These are phyloP conservation scores for Oegoconia quadripuncta DNA, from an alignment of 2,888 invertebrate species.

Conservation along the genomic window DNA sequence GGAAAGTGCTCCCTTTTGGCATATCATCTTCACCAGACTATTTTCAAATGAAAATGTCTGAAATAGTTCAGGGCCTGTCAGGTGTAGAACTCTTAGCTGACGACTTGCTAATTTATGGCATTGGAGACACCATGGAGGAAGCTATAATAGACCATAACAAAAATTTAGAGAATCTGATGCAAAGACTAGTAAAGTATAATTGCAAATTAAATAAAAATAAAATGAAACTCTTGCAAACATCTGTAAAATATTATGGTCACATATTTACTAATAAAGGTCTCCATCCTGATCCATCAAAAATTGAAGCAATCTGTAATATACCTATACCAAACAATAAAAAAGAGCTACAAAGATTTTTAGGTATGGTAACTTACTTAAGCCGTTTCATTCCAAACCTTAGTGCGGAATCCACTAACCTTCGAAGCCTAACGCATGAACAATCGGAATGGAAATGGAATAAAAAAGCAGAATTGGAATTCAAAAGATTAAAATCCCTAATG, in stretches of 20 bases:
- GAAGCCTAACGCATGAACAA: conserved; percentile 1
- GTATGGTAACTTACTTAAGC: conserved; percentile 4
- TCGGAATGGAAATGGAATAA: conserved; percentile 3
- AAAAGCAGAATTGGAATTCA: conserved; percentile 4
- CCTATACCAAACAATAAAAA: conserved; percentile 1
- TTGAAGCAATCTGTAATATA: conserved; percentile 4
- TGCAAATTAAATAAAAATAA: conserved; percentile 3
- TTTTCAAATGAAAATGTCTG: too few relatives aligned
- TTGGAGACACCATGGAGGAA: conserved; percentile 5
- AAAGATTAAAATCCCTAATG: conserved; percentile 3
- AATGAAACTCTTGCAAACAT: neutral
- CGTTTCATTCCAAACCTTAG: conserved; percentile 3
- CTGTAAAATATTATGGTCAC: conserved; percentile 4
- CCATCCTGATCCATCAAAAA: conserved; percentile 1
- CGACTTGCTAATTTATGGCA: conserved; percentile 8
- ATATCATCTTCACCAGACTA: conserved; percentile 1
- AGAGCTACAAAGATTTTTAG: conserved; percentile 6
- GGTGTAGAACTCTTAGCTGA: conserved; percentile 6
- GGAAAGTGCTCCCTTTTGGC: conserved; percentile 8
- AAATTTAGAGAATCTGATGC: neutral
- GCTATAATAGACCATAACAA: conserved; percentile 2
- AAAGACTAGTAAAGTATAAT: conserved; percentile 3
- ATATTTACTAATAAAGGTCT: conserved; percentile 3
- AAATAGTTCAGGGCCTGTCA: conserved; percentile 4
- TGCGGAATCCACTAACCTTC: neutral